Evolutionary conservation across 2,888 invertebrate genomes (phyloP).

Genomic region (Xestia c-nigrum): DNA sequence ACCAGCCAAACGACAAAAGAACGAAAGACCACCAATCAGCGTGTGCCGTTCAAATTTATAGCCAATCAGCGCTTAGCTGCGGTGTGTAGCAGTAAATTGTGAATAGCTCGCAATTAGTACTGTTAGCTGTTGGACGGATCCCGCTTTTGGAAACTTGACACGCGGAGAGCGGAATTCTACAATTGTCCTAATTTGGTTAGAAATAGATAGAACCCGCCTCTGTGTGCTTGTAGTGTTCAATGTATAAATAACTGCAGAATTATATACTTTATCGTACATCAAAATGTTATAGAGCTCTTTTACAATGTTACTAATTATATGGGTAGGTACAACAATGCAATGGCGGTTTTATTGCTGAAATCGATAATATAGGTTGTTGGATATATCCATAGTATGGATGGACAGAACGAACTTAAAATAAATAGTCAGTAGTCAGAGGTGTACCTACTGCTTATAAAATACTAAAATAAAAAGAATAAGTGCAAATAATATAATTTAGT

Average conservation of each 20-base stretch:
- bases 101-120: constrained; percentile 78
- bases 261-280: background rate
- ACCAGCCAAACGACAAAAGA: constrained; percentile 68
- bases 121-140: constrained; percentile 63
- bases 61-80: constrained; percentile 79
- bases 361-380: background rate
- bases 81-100: constrained; percentile 74
- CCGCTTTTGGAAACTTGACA: constrained; percentile 62
- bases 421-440: background rate
- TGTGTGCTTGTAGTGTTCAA: no score
- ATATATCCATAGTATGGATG: background rate
- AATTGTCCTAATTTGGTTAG: constrained; percentile 46
- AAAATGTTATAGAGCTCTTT: background rate
- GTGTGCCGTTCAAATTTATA: constrained; percentile 75
- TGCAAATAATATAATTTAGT: background rate
- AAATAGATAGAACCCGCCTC: background rate
- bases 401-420: background rate
- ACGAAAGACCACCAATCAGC: constrained; percentile 77
- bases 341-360: background rate
- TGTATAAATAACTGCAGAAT: background rate
- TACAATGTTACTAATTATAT: background rate
- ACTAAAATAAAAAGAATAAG: background rate
- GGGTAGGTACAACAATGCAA: background rate
- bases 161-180: constrained; percentile 30
- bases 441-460: no score